phyloP scores from a whole-genome alignment of 2,888 invertebrate genomes.

The Amiota mariae region DNA sequence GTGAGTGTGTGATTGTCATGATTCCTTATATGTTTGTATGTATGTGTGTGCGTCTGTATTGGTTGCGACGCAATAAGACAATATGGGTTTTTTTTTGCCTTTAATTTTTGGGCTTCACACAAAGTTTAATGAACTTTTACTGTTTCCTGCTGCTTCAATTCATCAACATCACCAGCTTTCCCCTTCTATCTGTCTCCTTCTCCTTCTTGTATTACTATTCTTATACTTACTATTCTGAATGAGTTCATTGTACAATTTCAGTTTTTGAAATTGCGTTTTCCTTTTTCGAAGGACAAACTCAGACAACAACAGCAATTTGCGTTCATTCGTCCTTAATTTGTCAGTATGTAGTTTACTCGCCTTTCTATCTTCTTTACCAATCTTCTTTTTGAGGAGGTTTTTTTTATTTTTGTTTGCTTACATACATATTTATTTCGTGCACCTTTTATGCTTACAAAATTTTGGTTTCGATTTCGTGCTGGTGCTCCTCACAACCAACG shows the following conservation, averaged over 20 bases:
- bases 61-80: constrained; percentile 48
- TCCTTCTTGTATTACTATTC: not conserved
- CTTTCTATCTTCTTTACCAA: too few relatives aligned
- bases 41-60: constrained; percentile 2
- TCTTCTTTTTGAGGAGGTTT: too few relatives aligned
- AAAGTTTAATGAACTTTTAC: constrained; percentile 65
- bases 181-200: not conserved
- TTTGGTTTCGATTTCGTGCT: too few relatives aligned
- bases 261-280: not conserved
- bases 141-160: constrained; percentile 51
- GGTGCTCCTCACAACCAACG: too few relatives aligned
- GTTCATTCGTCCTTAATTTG: not conserved
- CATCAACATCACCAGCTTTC: not conserved
- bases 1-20: too few relatives aligned
- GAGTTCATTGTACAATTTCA: constrained; percentile 29
- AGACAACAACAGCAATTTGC: not conserved
- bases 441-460: too few relatives aligned
- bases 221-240: constrained; percentile 30
- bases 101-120: constrained; percentile 23
- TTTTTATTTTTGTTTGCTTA: too few relatives aligned
- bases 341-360: too few relatives aligned
- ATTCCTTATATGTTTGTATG: too few relatives aligned
- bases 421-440: too few relatives aligned
- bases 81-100: constrained; percentile 9
- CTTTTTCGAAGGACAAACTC: constrained; percentile 1